Conservation (phyloP, 2,888 invertebrate species). For the Trichogramma dendrolimi region DNA sequence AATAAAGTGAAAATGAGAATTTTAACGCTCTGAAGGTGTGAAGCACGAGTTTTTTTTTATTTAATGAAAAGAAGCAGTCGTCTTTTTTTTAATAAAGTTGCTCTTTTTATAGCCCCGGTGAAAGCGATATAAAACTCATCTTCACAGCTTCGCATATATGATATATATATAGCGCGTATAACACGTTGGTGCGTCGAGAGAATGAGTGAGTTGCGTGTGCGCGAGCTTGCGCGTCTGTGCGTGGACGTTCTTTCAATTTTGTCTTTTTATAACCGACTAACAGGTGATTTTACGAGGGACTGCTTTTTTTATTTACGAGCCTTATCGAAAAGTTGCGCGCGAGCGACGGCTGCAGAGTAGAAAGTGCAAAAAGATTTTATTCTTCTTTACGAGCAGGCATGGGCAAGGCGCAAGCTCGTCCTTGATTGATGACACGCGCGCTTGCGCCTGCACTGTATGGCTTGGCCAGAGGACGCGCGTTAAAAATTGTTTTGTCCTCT, state of each 20-base stretch:
- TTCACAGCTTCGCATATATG: background rate
- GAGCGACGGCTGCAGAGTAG: background rate
- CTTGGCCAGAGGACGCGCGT: background rate
- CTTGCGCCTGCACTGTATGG: background rate
- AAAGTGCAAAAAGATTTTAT: too few relatives aligned
- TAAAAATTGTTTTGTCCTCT: background rate
- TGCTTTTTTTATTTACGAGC: conserved; percentile 22
- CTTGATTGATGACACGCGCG: background rate
- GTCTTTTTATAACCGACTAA: conserved; percentile 16
- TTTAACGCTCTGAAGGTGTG: background rate
- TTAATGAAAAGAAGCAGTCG: conserved; percentile 16
- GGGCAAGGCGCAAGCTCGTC: too few relatives aligned
- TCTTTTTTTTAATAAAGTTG: conserved; percentile 20
- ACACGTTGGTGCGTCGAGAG: too few relatives aligned
- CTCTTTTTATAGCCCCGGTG: background rate
- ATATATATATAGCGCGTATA: too few relatives aligned
- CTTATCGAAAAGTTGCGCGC: conserved; percentile 18
- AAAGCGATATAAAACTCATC: conserved; percentile 16
- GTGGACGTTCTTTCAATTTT: background rate
- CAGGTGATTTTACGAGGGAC: conserved; percentile 22
- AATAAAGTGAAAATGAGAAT: background rate
- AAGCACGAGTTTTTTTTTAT: conserved; percentile 6
- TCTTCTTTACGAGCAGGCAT: too few relatives aligned
- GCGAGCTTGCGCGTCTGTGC: too few relatives aligned
- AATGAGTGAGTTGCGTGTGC: too few relatives aligned